These are phyloP conservation scores for Venustoraphidia nigricollis DNA, from an alignment of 2,888 invertebrate genomes.

Conservation along the genomic window DNA sequence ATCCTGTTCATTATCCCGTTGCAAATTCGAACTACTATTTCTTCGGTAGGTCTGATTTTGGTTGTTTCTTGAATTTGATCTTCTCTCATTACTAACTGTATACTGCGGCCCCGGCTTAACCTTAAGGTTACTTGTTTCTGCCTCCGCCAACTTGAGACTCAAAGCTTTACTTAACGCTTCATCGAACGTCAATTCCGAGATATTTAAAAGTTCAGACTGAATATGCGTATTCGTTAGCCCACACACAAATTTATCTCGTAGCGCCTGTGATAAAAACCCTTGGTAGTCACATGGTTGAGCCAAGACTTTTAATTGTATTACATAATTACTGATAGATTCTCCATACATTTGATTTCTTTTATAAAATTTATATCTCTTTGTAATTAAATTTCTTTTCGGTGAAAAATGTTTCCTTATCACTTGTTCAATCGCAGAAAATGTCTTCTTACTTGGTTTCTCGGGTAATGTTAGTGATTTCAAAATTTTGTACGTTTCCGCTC, in stretches of 20 bases:
- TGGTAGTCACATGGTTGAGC: not conserved
- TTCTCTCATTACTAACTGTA: not conserved
- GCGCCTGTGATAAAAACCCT: not conserved
- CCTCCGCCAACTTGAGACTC: not conserved
- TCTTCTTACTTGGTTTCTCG: conserved; percentile 5
- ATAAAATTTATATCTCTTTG: not conserved
- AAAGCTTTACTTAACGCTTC: not conserved
- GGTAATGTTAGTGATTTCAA: conserved; percentile 6
- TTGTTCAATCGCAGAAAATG: conserved; percentile 2
- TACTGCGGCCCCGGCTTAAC: not conserved
- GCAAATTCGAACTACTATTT: no score
- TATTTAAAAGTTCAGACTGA: not conserved
- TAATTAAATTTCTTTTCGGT: not conserved
- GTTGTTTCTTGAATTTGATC: no score
- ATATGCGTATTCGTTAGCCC: not conserved
- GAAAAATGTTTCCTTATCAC: not conserved
- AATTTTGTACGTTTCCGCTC: conserved; percentile 7
- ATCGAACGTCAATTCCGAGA: not conserved
- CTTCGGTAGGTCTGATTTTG: no score
- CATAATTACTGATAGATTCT: not conserved
- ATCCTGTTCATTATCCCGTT: no score
- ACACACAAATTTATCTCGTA: not conserved
- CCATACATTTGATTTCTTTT: not conserved
- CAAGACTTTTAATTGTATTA: not conserved
- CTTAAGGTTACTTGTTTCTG: not conserved